Evolutionary conservation across 53 echinoderm and acorn worm species (phyloP), one percentile per base, ranked within the genome.

Genomic region (Henricia sp.): DNA sequence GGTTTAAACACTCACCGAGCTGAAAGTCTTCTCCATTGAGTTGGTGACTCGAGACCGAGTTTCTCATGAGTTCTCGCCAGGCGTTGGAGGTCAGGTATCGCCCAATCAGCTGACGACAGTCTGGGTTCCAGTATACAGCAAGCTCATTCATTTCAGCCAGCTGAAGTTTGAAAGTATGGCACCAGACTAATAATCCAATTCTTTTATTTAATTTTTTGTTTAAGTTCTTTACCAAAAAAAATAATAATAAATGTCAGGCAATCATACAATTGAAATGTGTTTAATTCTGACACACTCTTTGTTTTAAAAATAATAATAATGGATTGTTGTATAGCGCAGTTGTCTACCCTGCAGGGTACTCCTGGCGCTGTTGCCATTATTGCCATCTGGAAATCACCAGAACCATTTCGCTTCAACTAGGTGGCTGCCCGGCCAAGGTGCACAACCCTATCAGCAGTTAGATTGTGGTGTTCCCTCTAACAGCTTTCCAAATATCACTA

Each of bases 91-190:
- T 32, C 20, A 91, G 87, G 29, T 91, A 68, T 28, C 67, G 12
- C 17, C 88, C 82, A 34, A 94, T 74, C 20, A 84, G 52, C 9
- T 84, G 71, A 28, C 60, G 60, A 41, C 85, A 71, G 4, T 64
- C 54, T 0, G 91, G 42, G 64, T 94, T 94, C 94, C 91, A 91
- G 62, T 94, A 94, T 40, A 87, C 91, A 34, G 88, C 82, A 21
- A 94, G 70, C 30, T 74, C 85, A 33, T 71, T 82, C 55, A 88
- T 74, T 30, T 94, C 85, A 33, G 88, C 82, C 27, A 93, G 70
- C 93, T 93, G 70, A 48, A 58, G 64, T 24, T 32, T 32, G 10
- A 44, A 17, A n/a, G 33, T 24, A 6, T 5, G 13, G 1, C 53
- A 55, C 35, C n/a, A n/a, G n/a, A n/a, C n/a, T n/a, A n/a, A n/a